Evolutionary conservation across 2,888 invertebrate genomes (phyloP), one percentile per base, ranked within the genome.

Genomic region (Acleris literana): DNA sequence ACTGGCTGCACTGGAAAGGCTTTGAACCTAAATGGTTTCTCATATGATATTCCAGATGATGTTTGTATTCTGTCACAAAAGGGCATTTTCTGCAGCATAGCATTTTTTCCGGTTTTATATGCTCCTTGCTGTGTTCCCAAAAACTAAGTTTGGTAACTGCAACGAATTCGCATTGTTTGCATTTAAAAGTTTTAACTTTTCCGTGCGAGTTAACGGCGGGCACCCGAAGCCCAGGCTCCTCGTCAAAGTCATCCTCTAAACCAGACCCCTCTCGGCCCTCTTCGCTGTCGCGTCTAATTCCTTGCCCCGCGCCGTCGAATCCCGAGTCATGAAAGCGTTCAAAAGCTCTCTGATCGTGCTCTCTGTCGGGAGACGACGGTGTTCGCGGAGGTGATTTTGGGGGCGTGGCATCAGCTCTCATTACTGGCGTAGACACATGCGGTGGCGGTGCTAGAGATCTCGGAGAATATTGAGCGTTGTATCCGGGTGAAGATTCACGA

Each of bases 1-100:
- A 99, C 80, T 97, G 95, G 70, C 94, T 94, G 86, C 99, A 99
- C 83, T 97, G 97, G 93, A 97, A 99, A 1, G 99, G 99, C 83
- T 99, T 99, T 0, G 97, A 96, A 48, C 98, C 98, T 76, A 96
- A 94, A 87, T 99, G 99, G 84, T 99, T 99, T 52, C 98, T 94
- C 83, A 99, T 94, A 84, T 99, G 99, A 80, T 99, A 99, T 83
- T 99, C 99, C 68, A 99, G 90, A 76, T 99, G 99, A 83, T 99
- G 99, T 81, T 99, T 99, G 93, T 98, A 98, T 84, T 99, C 99
- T 0, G 99, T 99, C 4, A 99, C 98, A 80, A 99, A 99, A 0
- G 97, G 97, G 81, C 99, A 99, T 78, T 96, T 95, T 5, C 96
- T 96, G 80, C 99, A 99, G 69, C 95, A 95, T 33, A 99, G 92